Base-by-base conservation (phyloP, 2,888 invertebrate genomes). In the Lydus trimaculatus region DNA sequence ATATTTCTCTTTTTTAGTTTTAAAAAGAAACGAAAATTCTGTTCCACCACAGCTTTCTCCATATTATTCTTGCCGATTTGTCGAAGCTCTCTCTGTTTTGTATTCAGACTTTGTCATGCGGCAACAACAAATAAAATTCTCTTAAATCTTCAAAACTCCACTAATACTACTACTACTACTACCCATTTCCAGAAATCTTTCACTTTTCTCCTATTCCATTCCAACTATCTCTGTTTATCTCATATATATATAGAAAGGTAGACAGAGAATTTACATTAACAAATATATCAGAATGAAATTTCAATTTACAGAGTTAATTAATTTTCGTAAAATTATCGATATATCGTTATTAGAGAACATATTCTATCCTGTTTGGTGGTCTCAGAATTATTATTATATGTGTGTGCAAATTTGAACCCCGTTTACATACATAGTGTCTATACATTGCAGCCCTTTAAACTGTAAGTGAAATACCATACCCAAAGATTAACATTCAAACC, bases 41-140 rank as follows among this genome's bases (percentile, higher is more conserved):
- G 25, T 23, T 23, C n/a, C n/a, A n/a, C n/a, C n/a, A n/a, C n/a
- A n/a, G n/a, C n/a, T n/a, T n/a, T n/a, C 25, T 56, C 25, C 56
- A n/a, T n/a, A 13, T 56, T 56, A 13, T 56, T 56, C 11, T 25
- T 15, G 9, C 4, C 11, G 56, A 25, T 2, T 25, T 25, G 25
- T 25, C 13, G 25, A 25, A 23, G 23, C 1, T 43, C 25, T 23
- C 5, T 64, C 72, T 75, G 68, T 66, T 75, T 74, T 61, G 69
- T 74, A 75, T 75, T 75, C 75, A 69, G 69, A 66, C 25, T 39
- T 63, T 67, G 73, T 72, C 72, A 70, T 65, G 70, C 70, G 69
- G 71, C 66, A 69, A 73, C 66, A 69, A 72, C 75, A 75, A 75
- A 75, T 75, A 75, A 73, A 75, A 75, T 75, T 73, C 70, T 70